Evolutionary conservation across 2,797 vertebrate genomes (phyloP), one percentile per base, ranked within the genome.

Genomic region (Silurus aristotelis): DNA sequence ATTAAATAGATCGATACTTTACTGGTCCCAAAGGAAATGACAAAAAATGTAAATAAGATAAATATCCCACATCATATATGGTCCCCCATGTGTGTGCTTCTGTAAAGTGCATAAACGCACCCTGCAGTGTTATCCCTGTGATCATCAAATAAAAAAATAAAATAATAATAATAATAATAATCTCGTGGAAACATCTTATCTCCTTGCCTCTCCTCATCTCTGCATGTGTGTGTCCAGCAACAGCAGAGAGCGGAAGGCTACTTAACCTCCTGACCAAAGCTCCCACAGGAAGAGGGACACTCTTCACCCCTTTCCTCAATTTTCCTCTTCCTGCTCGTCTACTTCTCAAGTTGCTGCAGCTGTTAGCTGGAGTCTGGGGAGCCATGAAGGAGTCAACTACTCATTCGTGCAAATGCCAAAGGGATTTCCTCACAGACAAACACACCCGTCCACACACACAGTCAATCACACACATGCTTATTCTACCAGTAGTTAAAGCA

Each of bases 301-400:
- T 64, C 66, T 52, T 77, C 22, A 52, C 63, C 43, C 56, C 66
- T 71, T 46, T 71, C 81, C 17, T 85, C 85, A 66, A 27, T 19
- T 76, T 83, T 80, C 76, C 66, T 68, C 68, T 85, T 64, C 75
- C 52, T 70, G 72, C 76, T 85, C 88, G 83, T 85, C 12, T 0
- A 66, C 85, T 87, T 92, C 90, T 93, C 88, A 87, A 88, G 90
- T 90, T 90, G 84, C 91, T 88, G 89, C 91, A 92, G 91, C 90
- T 92, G 91, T 93, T 90, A 88, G 80, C 89, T 86, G 72, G 89
- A 90, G 82, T 88, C 88, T 82, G 80, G 88, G 83, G 88, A 92
- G 86, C 38, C 79, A 14, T 27, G 71, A 79, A 87, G 56, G 78
- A 88, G 80, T 67, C 86, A 73, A 86, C 58, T 86, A 86, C 87